Conservation (phyloP, 2,888 invertebrate genomes). For the Toxonevra muliebris region DNA sequence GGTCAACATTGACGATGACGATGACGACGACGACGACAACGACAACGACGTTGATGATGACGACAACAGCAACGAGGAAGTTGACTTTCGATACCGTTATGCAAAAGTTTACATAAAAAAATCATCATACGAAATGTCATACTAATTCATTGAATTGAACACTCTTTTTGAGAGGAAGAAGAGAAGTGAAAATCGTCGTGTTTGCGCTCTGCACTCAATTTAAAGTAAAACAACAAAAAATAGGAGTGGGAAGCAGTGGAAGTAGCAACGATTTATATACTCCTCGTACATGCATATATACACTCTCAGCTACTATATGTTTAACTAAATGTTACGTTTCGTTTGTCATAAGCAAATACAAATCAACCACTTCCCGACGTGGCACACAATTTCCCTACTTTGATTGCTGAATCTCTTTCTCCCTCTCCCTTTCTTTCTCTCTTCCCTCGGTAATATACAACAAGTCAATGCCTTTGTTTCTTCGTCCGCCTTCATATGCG, state of each 20-base stretch:
- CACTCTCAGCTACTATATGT: slow-evolving; percentile 13
- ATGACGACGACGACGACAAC: slow-evolving; percentile 4
- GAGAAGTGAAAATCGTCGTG: too few species aligned
- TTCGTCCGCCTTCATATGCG: background rate
- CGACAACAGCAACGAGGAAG: background rate
- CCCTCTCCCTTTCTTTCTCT: too few species aligned
- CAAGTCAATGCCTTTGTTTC: background rate
- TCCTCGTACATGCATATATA: too few species aligned
- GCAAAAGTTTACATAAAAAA: too few species aligned
- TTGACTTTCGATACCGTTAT: too few species aligned
- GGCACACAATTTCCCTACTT: slow-evolving; percentile 37
- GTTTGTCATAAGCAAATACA: slow-evolving; percentile 37
- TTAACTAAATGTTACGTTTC: slow-evolving; percentile 34
- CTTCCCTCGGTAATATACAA: too few species aligned
- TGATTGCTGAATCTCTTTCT: slow-evolving; percentile 26
- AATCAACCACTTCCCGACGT: slow-evolving; percentile 37
- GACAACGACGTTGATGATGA: slow-evolving; percentile 20
- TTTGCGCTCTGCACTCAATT: too few species aligned
- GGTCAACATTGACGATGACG: slow-evolving; percentile 22
- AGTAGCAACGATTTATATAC: background rate
- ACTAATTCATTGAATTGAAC: too few species aligned
- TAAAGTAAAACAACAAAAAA: background rate
- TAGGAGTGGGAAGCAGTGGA: background rate
- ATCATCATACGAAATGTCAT: too few species aligned
- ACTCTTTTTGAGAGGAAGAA: too few species aligned